A percentile compares a stretch with the other conserved stretches of the same genome.
Evolutionary conservation across 2,888 invertebrate genomes (phyloP).

Genomic region (Calephelis perditalis): DNA sequence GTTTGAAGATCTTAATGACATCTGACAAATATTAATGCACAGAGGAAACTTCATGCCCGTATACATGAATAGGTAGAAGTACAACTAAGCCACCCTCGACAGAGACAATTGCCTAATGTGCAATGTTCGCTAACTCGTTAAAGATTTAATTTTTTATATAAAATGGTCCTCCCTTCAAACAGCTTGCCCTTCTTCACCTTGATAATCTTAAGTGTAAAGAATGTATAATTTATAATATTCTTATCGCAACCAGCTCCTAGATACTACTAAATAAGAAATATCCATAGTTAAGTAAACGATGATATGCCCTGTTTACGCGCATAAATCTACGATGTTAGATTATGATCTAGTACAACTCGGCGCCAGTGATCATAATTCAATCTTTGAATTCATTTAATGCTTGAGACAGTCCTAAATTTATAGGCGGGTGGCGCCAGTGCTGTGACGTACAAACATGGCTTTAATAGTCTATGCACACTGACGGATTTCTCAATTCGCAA

Average conservation of each 20-base stretch:
- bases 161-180: not conserved
- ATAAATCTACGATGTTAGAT: constrained; percentile 53
- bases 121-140: no score
- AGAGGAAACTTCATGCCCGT: not conserved
- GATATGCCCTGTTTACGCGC: constrained; percentile 56
- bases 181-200: not conserved
- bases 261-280: constrained; percentile 43
- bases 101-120: no score
- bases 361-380: constrained; percentile 67
- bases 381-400: constrained; percentile 68
- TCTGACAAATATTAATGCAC: constrained; percentile 1
- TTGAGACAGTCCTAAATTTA: constrained; percentile 73
- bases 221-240: constrained; percentile 22
- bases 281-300: constrained; percentile 42
- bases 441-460: constrained; percentile 53
- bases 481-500: no score
- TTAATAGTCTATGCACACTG: constrained; percentile 13
- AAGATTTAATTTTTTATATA: no score
- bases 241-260: constrained; percentile 32
- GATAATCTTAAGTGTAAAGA: not conserved
- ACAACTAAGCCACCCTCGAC: no score
- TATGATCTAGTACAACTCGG: constrained; percentile 59
- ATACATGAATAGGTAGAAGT: not conserved
- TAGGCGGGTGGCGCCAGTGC: constrained; percentile 68
- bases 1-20: not conserved